These are phyloP conservation scores for Prostheceraeus crozeri DNA, from an alignment of 2,888 invertebrate species.

Conservation along the genomic window DNA sequence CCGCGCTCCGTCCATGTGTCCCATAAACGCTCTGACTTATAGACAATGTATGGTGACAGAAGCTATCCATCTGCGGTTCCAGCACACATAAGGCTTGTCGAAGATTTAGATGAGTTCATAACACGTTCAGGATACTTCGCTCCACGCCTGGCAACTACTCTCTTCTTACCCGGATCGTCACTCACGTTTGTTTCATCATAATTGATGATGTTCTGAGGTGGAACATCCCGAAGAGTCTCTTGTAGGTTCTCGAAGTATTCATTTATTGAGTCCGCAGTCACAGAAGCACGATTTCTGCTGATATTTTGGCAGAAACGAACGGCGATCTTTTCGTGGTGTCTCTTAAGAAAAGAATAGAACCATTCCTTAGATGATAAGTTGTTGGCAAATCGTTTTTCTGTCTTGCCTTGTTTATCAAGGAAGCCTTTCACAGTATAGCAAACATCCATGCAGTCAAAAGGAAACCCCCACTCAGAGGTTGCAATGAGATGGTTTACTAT, in stretches of 20 bases:
- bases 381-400: too few species aligned
- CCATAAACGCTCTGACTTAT: constrained; percentile 55
- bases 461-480: too few species aligned
- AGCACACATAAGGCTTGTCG: constrained; percentile 51
- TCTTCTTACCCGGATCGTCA: constrained; percentile 20
- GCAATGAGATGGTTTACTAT: too few species aligned
- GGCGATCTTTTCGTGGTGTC: too few species aligned
- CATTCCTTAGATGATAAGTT: too few species aligned
- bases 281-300: not conserved
- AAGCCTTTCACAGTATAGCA: too few species aligned
- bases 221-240: not conserved
- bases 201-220: constrained; percentile 6
- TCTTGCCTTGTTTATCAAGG: too few species aligned
- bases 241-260: constrained; percentile 11
- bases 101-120: constrained; percentile 48
- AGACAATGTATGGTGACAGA: constrained; percentile 55
- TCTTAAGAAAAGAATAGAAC: too few species aligned
- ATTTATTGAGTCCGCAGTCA: not conserved
- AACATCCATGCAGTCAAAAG: too few species aligned
- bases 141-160: constrained; percentile 38
- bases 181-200: constrained; percentile 18
- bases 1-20: constrained; percentile 55
- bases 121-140: constrained; percentile 51
- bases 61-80: constrained; percentile 50
- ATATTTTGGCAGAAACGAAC: constrained; percentile 24